Evolutionary conservation across 2,113 vertebrate species (phyloP).

Genomic region (Myiagra hebetior): DNA sequence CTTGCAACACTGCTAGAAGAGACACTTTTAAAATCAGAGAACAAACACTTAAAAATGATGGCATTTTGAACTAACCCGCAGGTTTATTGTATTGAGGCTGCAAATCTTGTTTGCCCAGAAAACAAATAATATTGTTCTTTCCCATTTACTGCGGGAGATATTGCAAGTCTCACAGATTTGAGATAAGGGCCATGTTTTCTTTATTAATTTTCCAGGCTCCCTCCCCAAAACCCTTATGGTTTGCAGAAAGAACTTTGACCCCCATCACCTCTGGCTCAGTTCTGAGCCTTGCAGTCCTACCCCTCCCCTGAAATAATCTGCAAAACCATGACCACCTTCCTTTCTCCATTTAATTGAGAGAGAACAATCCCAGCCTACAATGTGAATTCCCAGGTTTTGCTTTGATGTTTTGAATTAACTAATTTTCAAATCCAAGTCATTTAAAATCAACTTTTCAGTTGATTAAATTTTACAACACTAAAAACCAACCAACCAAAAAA

Average conservation of each 20-base stretch:
- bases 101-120: neutral
- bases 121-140: neutral
- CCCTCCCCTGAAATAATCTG: neutral
- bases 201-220: constrained; percentile 1
- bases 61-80: neutral
- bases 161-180: neutral
- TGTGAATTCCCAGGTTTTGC: neutral
- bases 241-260: neutral
- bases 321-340: neutral
- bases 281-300: neutral
- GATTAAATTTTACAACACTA: neutral
- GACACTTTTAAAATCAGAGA: neutral
- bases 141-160: neutral
- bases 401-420: neutral
- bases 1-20: neutral
- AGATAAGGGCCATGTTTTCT: neutral
- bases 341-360: neutral
- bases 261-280: neutral
- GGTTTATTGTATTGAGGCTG: neutral
- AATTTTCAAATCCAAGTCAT: neutral
- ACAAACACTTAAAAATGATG: neutral
- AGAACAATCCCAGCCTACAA: neutral
- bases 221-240: neutral
- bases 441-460: neutral
- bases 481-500: neutral